A percentile compares a stretch with the other conserved stretches of the same genome.
phyloP scores from a whole-genome alignment of 2,888 invertebrate genomes.

The Coecobrya sp. region DNA sequence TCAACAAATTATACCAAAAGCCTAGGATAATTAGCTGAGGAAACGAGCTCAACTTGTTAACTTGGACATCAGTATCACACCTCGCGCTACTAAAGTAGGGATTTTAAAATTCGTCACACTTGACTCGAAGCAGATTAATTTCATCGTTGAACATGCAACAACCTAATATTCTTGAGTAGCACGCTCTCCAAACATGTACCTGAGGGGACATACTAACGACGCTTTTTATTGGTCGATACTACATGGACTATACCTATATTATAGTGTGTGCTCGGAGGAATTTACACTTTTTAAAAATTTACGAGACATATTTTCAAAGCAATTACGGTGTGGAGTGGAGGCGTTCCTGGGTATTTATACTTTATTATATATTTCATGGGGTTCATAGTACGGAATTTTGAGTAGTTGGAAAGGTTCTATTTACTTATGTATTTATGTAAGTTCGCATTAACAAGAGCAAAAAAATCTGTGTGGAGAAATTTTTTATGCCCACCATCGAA shows the following conservation, averaged over 20 bases:
- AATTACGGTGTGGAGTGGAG: too few relatives aligned
- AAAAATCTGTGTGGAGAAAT: too few relatives aligned
- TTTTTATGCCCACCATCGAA: too few relatives aligned
- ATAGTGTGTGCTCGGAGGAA: neutral
- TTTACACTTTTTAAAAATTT: neutral
- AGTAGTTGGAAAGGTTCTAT: too few relatives aligned
- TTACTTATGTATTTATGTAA: too few relatives aligned
- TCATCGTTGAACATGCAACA: slow-evolving; percentile 28
- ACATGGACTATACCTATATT: neutral
- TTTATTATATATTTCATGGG: too few relatives aligned
- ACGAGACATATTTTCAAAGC: too few relatives aligned
- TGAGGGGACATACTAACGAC: slow-evolving; percentile 23
- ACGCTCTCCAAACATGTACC: slow-evolving; percentile 17
- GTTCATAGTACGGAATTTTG: too few relatives aligned
- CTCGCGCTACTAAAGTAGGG: slow-evolving; percentile 25
- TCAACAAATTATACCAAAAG: slow-evolving; percentile 59
- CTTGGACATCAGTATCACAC: slow-evolving; percentile 40
- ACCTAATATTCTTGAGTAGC: neutral
- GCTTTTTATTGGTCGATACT: neutral
- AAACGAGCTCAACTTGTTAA: slow-evolving; percentile 57
- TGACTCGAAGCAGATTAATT: neutral
- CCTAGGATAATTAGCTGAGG: slow-evolving; percentile 63
- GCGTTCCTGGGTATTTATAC: too few relatives aligned
- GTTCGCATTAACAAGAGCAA: too few relatives aligned
- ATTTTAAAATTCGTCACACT: slow-evolving; percentile 39